phyloP scores from a whole-genome alignment of 2,888 invertebrate species.

The Leptopilina drosophilae region DNA sequence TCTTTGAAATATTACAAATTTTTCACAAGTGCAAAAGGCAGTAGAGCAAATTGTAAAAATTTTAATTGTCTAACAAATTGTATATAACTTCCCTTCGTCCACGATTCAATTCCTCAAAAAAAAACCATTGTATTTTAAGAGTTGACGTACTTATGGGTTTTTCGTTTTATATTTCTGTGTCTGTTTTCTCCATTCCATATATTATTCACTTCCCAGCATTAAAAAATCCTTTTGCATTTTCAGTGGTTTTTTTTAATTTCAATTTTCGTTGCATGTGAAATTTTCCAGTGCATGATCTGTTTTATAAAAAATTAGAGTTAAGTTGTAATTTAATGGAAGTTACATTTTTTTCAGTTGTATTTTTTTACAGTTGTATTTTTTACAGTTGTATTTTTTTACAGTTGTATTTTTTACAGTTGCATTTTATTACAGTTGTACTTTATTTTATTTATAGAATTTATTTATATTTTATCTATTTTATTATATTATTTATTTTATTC shows the following conservation, averaged over 20 bases:
- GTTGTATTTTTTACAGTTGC: too few relatives aligned
- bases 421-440: not conserved
- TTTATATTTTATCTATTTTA: too few relatives aligned
- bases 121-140: conserved; percentile 21
- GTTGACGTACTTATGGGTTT: conserved; percentile 14
- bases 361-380: too few relatives aligned
- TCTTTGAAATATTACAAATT: not conserved
- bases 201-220: not conserved
- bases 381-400: not conserved
- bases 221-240: conserved; percentile 4
- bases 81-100: not conserved
- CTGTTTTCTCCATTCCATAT: conserved; percentile 18
- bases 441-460: too few relatives aligned
- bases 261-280: conserved; percentile 19
- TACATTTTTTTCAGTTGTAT: not conserved
- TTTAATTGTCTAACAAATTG: not conserved
- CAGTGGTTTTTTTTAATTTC: conserved; percentile 1
- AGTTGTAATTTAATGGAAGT: not conserved
- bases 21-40: not conserved
- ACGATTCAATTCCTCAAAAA: not conserved
- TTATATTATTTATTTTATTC: too few relatives aligned
- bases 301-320: not conserved
- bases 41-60: not conserved
- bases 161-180: not conserved
- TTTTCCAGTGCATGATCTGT: not conserved